Conservation (phyloP, 2,797 vertebrate species). For the Falco berigora region DNA sequence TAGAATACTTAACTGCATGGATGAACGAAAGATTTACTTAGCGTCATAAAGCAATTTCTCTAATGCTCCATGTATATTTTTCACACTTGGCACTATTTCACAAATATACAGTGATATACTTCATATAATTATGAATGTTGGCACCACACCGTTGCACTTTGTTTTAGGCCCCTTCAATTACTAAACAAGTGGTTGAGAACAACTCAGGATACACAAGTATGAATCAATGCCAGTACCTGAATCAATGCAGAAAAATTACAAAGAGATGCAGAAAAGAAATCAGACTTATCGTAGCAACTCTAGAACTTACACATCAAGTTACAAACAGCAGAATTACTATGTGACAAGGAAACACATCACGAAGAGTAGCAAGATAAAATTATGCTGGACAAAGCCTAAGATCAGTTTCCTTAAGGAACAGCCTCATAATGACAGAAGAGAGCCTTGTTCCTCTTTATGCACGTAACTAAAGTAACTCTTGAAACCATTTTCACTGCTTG, state of each 20-base stretch:
- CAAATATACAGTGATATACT: neutral
- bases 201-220: neutral
- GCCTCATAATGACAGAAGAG: neutral
- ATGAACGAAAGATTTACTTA: neutral
- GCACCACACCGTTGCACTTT: neutral
- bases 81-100: neutral
- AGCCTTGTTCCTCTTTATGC: neutral
- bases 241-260: neutral
- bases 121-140: neutral
- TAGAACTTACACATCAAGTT: neutral
- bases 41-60: neutral
- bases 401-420: neutral
- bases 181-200: neutral
- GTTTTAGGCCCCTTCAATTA: neutral
- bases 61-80: neutral
- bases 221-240: neutral
- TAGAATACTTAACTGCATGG: neutral
- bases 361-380: neutral
- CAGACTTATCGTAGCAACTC: neutral
- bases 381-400: neutral
- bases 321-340: neutral
- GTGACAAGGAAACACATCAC: neutral
- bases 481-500: neutral
- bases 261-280: neutral
- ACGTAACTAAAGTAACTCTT: neutral